Evolutionary conservation across 35 echinoderm and acorn worm species (phyloP).

Genomic region (Patiria miniata): DNA sequence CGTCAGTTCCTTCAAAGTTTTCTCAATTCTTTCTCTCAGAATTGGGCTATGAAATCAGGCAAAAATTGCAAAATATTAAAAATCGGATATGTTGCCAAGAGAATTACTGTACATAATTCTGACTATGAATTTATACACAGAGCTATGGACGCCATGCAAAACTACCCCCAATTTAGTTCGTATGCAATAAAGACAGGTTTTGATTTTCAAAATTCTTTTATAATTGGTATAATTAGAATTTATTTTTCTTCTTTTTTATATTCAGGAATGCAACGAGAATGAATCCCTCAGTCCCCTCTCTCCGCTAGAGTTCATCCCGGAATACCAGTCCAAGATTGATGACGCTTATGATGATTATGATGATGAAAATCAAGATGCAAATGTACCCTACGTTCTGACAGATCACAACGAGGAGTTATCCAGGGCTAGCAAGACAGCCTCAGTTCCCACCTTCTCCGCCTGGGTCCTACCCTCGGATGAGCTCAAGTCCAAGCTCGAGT

Average conservation of each 20-base stretch:
- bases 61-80: too few relatives aligned
- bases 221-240: too few relatives aligned
- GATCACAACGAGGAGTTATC: not conserved
- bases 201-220: too few relatives aligned
- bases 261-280: not conserved
- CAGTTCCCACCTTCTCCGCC: not conserved
- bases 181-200: too few relatives aligned
- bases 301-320: not conserved
- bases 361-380: not conserved
- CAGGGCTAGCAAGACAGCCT: not conserved
- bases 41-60: too few relatives aligned
- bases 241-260: not conserved
- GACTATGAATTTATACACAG: too few relatives aligned
- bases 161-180: too few relatives aligned
- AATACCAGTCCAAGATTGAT: not conserved
- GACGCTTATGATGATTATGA: not conserved
- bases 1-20: too few relatives aligned
- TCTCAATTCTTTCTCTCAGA: too few relatives aligned
- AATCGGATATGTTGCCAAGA: too few relatives aligned
- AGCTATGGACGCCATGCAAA: too few relatives aligned
- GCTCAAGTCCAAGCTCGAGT: slow-evolving; percentile 28
- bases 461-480: slow-evolving; percentile 35
- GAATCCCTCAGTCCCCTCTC: not conserved
- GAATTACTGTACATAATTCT: too few relatives aligned
- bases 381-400: not conserved